Evolutionary conservation across 2,888 invertebrate species (phyloP), one percentile per base, ranked within the genome.

Genomic region (Andrena fulva): DNA sequence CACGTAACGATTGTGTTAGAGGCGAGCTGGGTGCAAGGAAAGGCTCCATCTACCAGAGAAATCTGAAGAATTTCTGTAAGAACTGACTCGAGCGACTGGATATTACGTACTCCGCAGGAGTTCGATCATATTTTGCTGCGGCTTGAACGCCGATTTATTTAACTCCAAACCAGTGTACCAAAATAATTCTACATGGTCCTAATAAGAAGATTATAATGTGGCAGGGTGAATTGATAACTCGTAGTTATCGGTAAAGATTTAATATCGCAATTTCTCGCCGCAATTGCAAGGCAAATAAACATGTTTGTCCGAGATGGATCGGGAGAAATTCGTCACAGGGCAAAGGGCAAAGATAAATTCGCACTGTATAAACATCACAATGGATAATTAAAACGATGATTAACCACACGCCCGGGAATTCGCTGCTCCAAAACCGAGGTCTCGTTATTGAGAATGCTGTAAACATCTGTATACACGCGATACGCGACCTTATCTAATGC

Each of bases 341-440:
- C 59, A 69, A 42, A 59, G 69, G n/a, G 69, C 69, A 29, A 1
- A n/a, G 69, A 59, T 59, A 59, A 59, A 29, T 7, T 5, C 27
- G 4, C 3, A 7, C 20, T n/a, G n/a, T 54, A 16, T 10, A 69
- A 69, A 69, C 56, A 31, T 5, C 12, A 42, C 29, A 56, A 56
- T 56, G 27, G n/a, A 69, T 68, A 69, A 69, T 69, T 59, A 59
- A 68, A 20, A 20, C 52, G 54, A 68, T 27, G 16, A 35, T 56
- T 24, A 24, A 27, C 16, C 56, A 54, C 24, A 33, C n/a, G 68
- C 12, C 20, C 24, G 3, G 16, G 6, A n/a, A 63, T 42, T 20
- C 4, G 16, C 16, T 8, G 8, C 0, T 33, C 3, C 33, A 12
- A 20, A 67, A 4, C 42, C 52, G 6, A 6, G 24, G 20, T 68